Evolutionary conservation across 2,888 invertebrate species (phyloP).

Genomic region (Ophion slaviceki): DNA sequence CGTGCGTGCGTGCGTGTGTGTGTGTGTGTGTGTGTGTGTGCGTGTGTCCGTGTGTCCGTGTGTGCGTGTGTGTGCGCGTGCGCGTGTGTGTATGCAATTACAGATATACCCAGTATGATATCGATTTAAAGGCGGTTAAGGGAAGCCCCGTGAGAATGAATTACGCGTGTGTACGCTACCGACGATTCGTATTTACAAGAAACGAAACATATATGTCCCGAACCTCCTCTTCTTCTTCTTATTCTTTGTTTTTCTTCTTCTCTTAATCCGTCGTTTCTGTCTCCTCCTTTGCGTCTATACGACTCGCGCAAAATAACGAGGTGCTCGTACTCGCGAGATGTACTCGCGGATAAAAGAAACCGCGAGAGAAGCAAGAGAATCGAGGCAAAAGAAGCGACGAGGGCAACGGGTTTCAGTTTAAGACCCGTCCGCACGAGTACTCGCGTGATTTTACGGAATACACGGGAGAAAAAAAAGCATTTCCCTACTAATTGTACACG

Average conservation of each 20-base stretch:
- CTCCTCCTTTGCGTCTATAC: constrained; percentile 37
- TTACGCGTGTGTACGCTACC: constrained; percentile 64
- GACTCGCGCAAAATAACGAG: constrained; percentile 58
- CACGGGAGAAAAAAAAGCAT: not conserved
- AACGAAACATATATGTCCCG: constrained; percentile 41
- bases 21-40: too few relatives aligned
- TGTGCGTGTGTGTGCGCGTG: too few relatives aligned
- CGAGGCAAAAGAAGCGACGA: not conserved
- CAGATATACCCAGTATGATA: constrained; percentile 27
- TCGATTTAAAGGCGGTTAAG: constrained; percentile 59
- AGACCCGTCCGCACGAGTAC: constrained; percentile 15
- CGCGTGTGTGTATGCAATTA: too few relatives aligned
- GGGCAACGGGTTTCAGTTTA: constrained; percentile 30
- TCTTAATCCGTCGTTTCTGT: not conserved
- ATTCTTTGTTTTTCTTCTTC: constrained; percentile 29
- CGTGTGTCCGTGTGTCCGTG: too few relatives aligned
- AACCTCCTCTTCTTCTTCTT: constrained; percentile 7
- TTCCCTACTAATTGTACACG: constrained; percentile 31
- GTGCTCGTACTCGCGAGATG: constrained; percentile 53
- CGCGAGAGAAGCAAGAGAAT: constrained; percentile 2
- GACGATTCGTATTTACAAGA: constrained; percentile 53
- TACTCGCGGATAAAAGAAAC: constrained; percentile 44
- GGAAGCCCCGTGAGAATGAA: constrained; percentile 67
- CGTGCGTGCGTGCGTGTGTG: too few relatives aligned
- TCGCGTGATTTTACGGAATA: not conserved